phyloP scores from a whole-genome alignment of 1,140 invertebrate species.

The Megathymus violae region DNA sequence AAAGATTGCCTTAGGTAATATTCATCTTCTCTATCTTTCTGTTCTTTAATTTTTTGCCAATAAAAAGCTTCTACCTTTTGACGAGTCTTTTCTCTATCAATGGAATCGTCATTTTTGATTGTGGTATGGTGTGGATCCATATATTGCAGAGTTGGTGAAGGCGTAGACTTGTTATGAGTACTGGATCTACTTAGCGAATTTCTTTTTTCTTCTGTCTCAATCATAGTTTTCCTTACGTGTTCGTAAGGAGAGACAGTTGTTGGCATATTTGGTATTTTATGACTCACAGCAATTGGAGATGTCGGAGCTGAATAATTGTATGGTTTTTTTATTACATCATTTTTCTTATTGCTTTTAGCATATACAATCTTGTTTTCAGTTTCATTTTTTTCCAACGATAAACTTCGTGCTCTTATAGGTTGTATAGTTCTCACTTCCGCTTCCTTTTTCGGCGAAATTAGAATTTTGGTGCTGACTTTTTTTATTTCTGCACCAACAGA shows the following conservation, averaged over 20 bases:
- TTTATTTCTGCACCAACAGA: conserved; percentile 80
- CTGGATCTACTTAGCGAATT: conserved; percentile 60
- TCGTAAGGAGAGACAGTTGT: conserved; percentile 72
- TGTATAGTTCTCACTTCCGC: conserved; percentile 75
- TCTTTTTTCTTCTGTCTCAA: conserved; percentile 69
- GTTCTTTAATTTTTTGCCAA: conserved; percentile 85
- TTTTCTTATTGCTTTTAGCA: conserved; percentile 19
- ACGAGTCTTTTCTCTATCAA: conserved; percentile 73
- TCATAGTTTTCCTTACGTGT: conserved; percentile 67
- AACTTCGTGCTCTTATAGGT: conserved; percentile 72
- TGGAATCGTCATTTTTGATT: conserved; percentile 41
- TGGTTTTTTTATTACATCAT: conserved; percentile 51
- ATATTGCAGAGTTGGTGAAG: conserved; percentile 47
- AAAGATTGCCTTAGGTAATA: conserved; percentile 73
- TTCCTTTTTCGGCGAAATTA: conserved; percentile 81
- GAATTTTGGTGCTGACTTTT: conserved; percentile 76
- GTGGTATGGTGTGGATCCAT: conserved; percentile 33
- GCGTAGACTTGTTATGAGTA: conserved; percentile 49
- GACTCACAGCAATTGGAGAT: conserved; percentile 62
- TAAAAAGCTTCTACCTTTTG: conserved; percentile 85
- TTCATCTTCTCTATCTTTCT: conserved; percentile 84
- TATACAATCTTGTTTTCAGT: conserved; percentile 19
- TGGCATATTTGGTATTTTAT: conserved; percentile 73
- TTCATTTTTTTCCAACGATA: conserved; percentile 65
- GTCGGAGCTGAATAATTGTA: conserved; percentile 78